Percentiles rank a stretch among this genome's conserved stretches.
Evolutionary conservation across 2,888 invertebrate species (phyloP).

Genomic region (Brachycybe producta): DNA sequence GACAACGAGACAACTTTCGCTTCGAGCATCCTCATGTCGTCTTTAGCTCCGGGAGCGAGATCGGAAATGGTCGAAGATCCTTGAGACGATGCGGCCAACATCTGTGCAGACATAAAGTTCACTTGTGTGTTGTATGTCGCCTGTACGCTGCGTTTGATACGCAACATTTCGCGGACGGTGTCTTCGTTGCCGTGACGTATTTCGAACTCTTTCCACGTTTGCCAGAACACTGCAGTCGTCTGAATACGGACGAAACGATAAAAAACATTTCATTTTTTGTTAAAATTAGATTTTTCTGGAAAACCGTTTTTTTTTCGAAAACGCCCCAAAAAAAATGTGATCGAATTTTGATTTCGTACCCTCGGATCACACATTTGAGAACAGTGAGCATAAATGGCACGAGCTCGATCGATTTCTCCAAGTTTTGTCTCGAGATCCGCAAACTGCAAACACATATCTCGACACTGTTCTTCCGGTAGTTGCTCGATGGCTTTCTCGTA

Average conservation of each 20-base stretch:
- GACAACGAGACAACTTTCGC: conserved; percentile 47
- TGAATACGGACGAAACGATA: conserved; percentile 27
- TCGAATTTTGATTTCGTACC: conserved; percentile 39
- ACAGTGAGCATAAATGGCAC: conserved; percentile 94
- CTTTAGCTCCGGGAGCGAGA: conserved; percentile 59
- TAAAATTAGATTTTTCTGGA: conserved; percentile 4
- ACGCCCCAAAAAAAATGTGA: not conserved
- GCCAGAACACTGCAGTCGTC: conserved; percentile 85
- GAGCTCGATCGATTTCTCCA: conserved; percentile 93
- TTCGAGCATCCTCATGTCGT: conserved; percentile 79
- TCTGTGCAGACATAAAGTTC: conserved; percentile 99
- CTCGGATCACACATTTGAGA: conserved; percentile 99
- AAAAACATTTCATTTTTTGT: too few species aligned
- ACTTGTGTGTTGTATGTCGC: conserved; percentile 95
- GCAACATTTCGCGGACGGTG: conserved; percentile 95
- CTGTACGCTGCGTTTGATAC: conserved; percentile 93
- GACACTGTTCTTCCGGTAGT: conserved; percentile 57
- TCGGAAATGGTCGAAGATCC: conserved; percentile 53
- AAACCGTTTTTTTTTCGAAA: not conserved
- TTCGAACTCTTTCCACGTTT: conserved; percentile 99
- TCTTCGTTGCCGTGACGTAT: conserved; percentile 98
- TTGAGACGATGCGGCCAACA: conserved; percentile 54
- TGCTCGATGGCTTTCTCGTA: conserved; percentile 96
- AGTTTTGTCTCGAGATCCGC: conserved; percentile 96
- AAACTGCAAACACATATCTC: conserved; percentile 92